Percentiles rank a stretch among this genome's conserved stretches.
phyloP scores from a whole-genome alignment of 2,113 vertebrate genomes.

The Megalops atlanticus region DNA sequence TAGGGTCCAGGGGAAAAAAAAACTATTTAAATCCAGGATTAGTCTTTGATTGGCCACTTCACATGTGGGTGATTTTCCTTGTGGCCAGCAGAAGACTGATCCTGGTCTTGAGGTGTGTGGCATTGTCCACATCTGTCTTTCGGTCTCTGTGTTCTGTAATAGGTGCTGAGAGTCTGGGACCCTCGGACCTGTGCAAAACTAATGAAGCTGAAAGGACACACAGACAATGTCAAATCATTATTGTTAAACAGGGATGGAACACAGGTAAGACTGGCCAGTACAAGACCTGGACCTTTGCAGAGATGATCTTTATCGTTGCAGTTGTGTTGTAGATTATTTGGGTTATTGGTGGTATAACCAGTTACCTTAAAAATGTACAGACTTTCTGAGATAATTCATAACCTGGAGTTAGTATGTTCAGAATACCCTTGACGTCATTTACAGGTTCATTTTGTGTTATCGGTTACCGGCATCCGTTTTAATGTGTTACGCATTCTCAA shows the following conservation, averaged over 20 bases:
- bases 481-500: background rate
- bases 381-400: no score
- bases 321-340: background rate
- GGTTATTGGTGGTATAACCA: background rate
- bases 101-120: background rate
- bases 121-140: background rate
- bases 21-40: slow-evolving; percentile 1
- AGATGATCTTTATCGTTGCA: background rate
- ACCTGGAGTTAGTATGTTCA: no score
- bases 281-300: background rate
- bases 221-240: slow-evolving; percentile 94
- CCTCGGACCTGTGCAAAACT: slow-evolving; percentile 95
- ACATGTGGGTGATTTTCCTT: background rate
- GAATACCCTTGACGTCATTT: no score
- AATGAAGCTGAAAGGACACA: slow-evolving; percentile 98
- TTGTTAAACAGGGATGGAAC: slow-evolving; percentile 93
- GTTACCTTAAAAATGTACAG: background rate
- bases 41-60: background rate
- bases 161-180: slow-evolving; percentile 97
- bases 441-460: background rate
- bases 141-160: background rate
- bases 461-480: background rate
- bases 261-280: slow-evolving; percentile 73
- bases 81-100: background rate
- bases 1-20: no score